These are phyloP conservation scores for Pterocles gutturalis DNA, from an alignment of 2,113 vertebrate genomes.

Conservation along the genomic window DNA sequence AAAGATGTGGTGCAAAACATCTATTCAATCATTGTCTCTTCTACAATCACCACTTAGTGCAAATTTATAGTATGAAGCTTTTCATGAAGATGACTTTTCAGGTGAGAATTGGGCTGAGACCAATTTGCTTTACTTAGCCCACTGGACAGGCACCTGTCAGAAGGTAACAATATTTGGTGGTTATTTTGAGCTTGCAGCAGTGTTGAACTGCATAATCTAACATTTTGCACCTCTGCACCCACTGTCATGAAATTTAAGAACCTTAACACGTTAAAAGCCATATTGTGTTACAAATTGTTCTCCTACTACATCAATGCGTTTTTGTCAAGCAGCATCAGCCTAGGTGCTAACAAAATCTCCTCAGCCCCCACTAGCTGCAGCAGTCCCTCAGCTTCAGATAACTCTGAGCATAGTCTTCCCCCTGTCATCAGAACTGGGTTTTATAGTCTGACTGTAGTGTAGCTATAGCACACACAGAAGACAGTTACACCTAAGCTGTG, in stretches of 20 bases:
- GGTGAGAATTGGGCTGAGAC: background rate
- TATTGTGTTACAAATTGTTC: background rate
- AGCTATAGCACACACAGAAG: background rate
- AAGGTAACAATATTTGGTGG: background rate
- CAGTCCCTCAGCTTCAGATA: background rate
- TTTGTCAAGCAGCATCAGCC: background rate
- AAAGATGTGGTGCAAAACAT: background rate
- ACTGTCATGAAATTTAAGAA: background rate
- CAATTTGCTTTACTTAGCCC: background rate
- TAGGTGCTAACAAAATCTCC: background rate
- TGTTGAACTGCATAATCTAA: background rate
- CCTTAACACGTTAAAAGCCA: background rate
- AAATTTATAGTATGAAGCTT: background rate
- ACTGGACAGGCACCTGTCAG: background rate
- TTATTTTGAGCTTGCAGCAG: background rate
- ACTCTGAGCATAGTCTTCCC: background rate
- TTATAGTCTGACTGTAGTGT: background rate
- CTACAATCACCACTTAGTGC: background rate
- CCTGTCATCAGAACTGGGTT: background rate
- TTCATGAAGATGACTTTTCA: background rate
- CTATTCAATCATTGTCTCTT: constrained; percentile 36
- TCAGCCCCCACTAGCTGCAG: background rate
- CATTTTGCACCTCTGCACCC: background rate
- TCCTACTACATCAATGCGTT: background rate
- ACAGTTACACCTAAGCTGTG: background rate